Evolutionary conservation across 2,113 vertebrate species (phyloP), one percentile per base, ranked within the genome.

Genomic region (Zootoca vivipara): DNA sequence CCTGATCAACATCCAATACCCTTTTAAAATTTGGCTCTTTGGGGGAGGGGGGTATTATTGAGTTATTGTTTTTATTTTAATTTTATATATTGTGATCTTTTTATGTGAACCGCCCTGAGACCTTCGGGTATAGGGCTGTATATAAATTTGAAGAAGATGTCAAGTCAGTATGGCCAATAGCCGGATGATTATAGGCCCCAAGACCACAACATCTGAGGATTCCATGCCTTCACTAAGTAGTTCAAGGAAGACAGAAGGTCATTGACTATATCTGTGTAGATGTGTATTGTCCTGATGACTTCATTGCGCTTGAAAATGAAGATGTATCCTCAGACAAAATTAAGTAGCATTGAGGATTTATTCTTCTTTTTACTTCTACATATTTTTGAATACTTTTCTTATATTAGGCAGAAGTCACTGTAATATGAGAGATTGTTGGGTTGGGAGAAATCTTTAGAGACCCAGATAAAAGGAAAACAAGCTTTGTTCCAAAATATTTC

Each of bases 401-500:
- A 15, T 88, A 56, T 90, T 78, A 88, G 4, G 5, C 20, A 86
- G 5, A 24, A 89, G 40, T 77, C 62, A 40, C 70, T 16, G 33
- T 7, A 81, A 46, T 1, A 64, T 75, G 16, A 82, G 16, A 64
- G 73, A 88, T 83, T 85, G 4, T 72, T 89, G 73, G 65, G 72
- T 28, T 79, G 86, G 46, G 77, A 90, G 12, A 90, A 85, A 16
- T 78, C 2, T 84, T 1, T 28, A 56, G 13, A 69, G n/a, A 87
- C 18, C 38, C 52, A 90, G n/a, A 85, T 74, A 91, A 12, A 74
- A 5, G 3, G 80, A 78, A 3, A 78, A 87, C 5, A 77, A 83
- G 7, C 24, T 88, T 89, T 73, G 4, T 80, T 92, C 56, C 64
- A 58, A 74, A 89, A 80, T 82, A 8, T 72, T 75, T 67, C 5